Percentiles rank a stretch among this genome's conserved stretches.
Conservation (phyloP, 2,888 invertebrate genomes). For the Aproaerema taeniolella region DNA sequence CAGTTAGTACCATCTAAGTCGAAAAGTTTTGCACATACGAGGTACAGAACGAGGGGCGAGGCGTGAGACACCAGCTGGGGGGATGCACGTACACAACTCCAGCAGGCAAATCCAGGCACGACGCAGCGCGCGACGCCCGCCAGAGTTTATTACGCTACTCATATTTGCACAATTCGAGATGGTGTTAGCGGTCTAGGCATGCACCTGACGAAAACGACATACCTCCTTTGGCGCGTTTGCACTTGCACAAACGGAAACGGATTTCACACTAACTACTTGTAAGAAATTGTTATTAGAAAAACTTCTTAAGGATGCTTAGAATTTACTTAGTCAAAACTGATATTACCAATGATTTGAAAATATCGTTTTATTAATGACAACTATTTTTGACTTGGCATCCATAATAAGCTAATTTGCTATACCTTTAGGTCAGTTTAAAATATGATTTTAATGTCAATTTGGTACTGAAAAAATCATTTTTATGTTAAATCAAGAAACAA, state of each 20-base stretch:
- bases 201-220: conserved; percentile 8
- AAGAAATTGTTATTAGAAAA: too few relatives aligned
- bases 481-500: too few relatives aligned
- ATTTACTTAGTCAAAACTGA: too few relatives aligned
- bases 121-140: conserved; percentile 52
- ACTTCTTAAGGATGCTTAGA: too few relatives aligned
- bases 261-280: conserved; percentile 5
- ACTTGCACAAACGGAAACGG: conserved; percentile 1
- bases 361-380: too few relatives aligned
- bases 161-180: conserved; percentile 68
- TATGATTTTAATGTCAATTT: too few relatives aligned
- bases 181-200: conserved; percentile 50
- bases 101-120: conserved; percentile 64
- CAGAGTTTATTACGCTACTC: conserved; percentile 68
- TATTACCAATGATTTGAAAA: too few relatives aligned
- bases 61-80: conserved; percentile 23
- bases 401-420: too few relatives aligned
- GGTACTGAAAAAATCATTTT: too few relatives aligned
- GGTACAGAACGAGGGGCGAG: conserved; percentile 29
- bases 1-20: conserved; percentile 40
- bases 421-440: too few relatives aligned
- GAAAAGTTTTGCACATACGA: conserved; percentile 54
- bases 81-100: conserved; percentile 62
- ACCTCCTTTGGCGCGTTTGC: conserved; percentile 3
- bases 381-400: too few relatives aligned